Evolutionary conservation across 2,797 vertebrate species (phyloP), one percentile per base, ranked within the genome.

Genomic region (Acropternis orthonyx): DNA sequence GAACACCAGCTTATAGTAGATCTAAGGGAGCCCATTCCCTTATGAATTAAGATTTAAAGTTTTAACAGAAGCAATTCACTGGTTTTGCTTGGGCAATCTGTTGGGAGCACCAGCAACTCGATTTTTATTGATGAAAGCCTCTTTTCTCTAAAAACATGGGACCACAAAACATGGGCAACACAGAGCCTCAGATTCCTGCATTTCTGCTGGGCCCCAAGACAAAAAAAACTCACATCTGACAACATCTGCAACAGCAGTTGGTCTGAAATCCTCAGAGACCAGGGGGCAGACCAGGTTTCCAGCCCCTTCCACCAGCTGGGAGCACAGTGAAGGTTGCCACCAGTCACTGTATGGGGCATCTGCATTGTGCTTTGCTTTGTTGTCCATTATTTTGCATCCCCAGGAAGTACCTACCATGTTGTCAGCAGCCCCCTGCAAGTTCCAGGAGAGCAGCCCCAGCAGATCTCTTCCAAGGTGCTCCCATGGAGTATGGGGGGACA

Each of bases 121-220:
- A 71, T 83, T 88, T 90, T 75, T 93, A 78, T 86, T 81, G 92
- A 86, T 37, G 52, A 86, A 94, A 84, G 12, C 21, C 63, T 86
- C 51, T 84, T 65, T 89, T 46, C 83, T 73, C 66, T 76, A 48
- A 86, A 92, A 94, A 22, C 74, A 52, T 4, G 55, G 44, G 48
- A 52, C 39, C 2, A 0, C 34, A 19, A 67, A 90, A 36, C 0
- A 0, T 41, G 59, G 73, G 51, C 73, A 84, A 37, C 0, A 0
- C 39, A 69, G 28, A 77, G 34, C 55, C 68, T 85, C 56, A 22
- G 32, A 28, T 18, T 77, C 48, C 55, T 55, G 49, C 34, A 5
- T 34, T 88, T 86, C 74, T 84, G 51, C 48, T 55, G 23, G 62
- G 39, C 39, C 41, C 34, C 3, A 1, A 74, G 46, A 7, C 3